Percentiles rank a stretch among this genome's conserved stretches.
phyloP scores from a whole-genome alignment of 1,140 invertebrate species.

The Aphelenchoides avenae region DNA sequence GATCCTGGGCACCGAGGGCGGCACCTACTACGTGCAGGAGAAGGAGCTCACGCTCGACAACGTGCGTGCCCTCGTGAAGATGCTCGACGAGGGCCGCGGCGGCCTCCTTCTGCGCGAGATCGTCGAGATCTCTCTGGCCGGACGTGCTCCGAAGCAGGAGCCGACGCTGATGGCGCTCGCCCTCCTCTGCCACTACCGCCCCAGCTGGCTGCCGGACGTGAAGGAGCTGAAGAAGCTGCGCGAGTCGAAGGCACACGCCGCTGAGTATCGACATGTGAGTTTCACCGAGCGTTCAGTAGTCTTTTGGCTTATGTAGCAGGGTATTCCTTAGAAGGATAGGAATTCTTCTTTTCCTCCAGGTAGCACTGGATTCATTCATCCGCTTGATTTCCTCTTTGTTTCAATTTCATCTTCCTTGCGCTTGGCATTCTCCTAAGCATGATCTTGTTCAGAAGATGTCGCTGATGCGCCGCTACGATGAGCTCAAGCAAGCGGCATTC shows the following conservation, averaged over 20 bases:
- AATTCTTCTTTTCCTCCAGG: neutral
- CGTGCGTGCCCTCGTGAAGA: conserved; percentile 46
- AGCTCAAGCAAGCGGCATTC: no score
- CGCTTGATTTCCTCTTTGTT: conserved; percentile 7
- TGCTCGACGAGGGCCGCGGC: conserved; percentile 55
- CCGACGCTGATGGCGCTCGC: conserved; percentile 59
- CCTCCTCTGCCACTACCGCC: conserved; percentile 56
- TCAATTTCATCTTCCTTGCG: conserved; percentile 9
- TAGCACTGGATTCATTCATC: neutral
- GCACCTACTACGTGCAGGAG: conserved; percentile 54
- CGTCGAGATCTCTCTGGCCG: conserved; percentile 53
- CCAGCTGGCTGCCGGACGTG: no score
- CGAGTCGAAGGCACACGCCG: neutral
- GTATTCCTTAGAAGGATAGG: no score
- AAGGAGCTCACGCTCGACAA: conserved; percentile 56
- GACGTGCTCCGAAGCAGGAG: conserved; percentile 56
- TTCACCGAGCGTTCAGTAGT: conserved; percentile 14
- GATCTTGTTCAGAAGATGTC: no score
- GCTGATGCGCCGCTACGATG: no score
- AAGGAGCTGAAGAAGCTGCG: conserved; percentile 18
- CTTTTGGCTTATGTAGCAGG: no score
- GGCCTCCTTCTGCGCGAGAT: conserved; percentile 56
- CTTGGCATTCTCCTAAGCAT: conserved; percentile 8
- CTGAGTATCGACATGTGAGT: neutral
- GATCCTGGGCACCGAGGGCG: conserved; percentile 54